Evolutionary conservation across 1,140 invertebrate genomes (phyloP), one percentile per base, ranked within the genome.

Genomic region (Pectinophora gossypiella): DNA sequence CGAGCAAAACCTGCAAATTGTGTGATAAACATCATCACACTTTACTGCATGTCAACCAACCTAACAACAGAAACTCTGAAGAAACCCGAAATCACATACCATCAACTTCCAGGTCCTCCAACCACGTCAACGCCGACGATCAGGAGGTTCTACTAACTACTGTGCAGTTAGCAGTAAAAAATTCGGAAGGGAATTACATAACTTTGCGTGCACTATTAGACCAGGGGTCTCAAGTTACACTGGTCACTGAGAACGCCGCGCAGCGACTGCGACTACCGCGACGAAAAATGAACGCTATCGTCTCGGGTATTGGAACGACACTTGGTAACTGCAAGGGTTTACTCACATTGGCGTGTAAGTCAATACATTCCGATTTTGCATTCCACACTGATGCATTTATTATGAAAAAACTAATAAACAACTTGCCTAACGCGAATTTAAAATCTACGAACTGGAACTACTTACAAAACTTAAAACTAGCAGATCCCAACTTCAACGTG

Each of bases 21-120:
- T 68, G 58, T 16, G 53, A 56, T 21, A 19, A 27, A 20, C 54
- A 49, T 38, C 61, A 68, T 20, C 54, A 66, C 36, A 48, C 64
- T 1, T 48, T 59, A 35, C 49, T 62, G 45, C 64, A 66, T 32
- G 27, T 12, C 27, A n/a, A 32, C 27, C 9, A 9, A 32, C n/a
- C 9, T 9, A 32, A 32, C 27, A 23, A 23, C 22, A 23, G 27
- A 32, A 12, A 9, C 9, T n/a, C 1, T 9, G n/a, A 32, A 7
- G 27, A n/a, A 32, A 9, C 27, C 9, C 27, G 27, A 32, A 9
- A 3, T 3, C 9, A n/a, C 9, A 32, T 12, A n/a, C 27, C 9
- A 32, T 12, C 27, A 32, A 3, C 9, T 32, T 9, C n/a, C 27
- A 9, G 27, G 27, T n/a, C 9, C 27, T 12, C n/a, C 27, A 12